Evolutionary conservation across 2,797 vertebrate genomes (phyloP).

Genomic region (Melanotaenia nigrans): DNA sequence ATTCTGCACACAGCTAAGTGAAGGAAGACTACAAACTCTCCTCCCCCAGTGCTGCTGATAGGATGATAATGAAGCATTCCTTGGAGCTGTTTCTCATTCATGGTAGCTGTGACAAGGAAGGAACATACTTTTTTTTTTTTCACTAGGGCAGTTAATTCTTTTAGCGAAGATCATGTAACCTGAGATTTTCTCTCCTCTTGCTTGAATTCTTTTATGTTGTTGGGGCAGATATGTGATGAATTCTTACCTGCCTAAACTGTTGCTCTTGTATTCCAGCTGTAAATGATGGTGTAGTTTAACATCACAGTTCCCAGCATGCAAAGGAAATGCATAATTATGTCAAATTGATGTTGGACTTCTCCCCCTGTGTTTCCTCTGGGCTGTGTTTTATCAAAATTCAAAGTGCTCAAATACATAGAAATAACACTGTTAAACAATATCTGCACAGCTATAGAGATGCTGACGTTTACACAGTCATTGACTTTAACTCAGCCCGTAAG

Average conservation of each 20-base stretch:
- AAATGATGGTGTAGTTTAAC: slow-evolving; percentile 9
- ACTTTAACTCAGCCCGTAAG: slow-evolving; percentile 59
- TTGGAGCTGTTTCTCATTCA: slow-evolving; percentile 77
- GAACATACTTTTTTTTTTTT: slow-evolving; percentile 47
- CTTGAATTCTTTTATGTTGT: slow-evolving; percentile 58
- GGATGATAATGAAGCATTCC: slow-evolving; percentile 80
- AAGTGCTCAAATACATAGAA: slow-evolving; percentile 16
- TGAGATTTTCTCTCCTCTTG: slow-evolving; percentile 65
- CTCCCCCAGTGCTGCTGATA: slow-evolving; percentile 75
- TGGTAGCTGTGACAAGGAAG: slow-evolving; percentile 74
- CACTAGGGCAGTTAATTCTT: slow-evolving; percentile 61
- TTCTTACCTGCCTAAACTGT: slow-evolving; percentile 51
- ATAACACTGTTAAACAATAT: not conserved
- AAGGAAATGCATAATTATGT: slow-evolving; percentile 21
- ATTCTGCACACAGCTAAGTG: slow-evolving; percentile 62
- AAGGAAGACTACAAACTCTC: slow-evolving; percentile 66
- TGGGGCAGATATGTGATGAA: slow-evolving; percentile 52
- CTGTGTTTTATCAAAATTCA: slow-evolving; percentile 27
- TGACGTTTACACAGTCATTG: slow-evolving; percentile 47
- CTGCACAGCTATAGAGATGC: slow-evolving; percentile 15
- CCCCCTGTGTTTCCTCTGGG: slow-evolving; percentile 17
- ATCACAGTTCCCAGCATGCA: slow-evolving; percentile 16
- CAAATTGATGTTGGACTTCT: slow-evolving; percentile 24
- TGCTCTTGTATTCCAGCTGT: slow-evolving; percentile 38
- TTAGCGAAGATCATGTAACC: slow-evolving; percentile 72